phyloP scores from a whole-genome alignment of 2,888 invertebrate species.

The Oxystoma pomonae region DNA sequence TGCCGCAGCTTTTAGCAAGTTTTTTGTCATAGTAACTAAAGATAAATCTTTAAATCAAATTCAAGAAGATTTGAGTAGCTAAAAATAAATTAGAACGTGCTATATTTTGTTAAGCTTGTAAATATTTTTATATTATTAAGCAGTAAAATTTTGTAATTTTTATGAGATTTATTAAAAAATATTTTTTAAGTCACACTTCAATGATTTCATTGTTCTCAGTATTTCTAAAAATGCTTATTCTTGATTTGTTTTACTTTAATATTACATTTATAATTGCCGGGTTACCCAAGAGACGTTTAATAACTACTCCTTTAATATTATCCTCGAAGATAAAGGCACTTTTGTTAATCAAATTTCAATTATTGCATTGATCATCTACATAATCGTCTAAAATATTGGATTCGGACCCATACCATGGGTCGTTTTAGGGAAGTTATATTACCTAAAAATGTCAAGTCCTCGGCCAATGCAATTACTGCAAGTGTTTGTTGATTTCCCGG shows the following conservation, averaged over 20 bases:
- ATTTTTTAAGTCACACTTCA: conserved; percentile 57
- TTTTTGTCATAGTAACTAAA: conserved; percentile 83
- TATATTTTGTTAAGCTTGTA: conserved; percentile 62
- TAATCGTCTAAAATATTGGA: conserved; percentile 54
- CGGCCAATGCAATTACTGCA: conserved; percentile 73
- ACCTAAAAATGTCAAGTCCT: conserved; percentile 72
- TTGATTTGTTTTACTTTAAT: too few species aligned
- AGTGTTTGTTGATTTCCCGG: conserved; percentile 73
- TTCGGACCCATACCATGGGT: conserved; percentile 81
- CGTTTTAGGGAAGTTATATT: conserved; percentile 77
- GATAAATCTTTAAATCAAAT: conserved; percentile 83
- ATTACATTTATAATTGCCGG: not conserved
- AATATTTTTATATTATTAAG: conserved; percentile 29
- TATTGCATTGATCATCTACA: not conserved
- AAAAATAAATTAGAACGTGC: conserved; percentile 56
- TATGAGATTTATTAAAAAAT: too few species aligned
- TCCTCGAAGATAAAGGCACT: not conserved
- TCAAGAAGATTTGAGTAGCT: conserved; percentile 64
- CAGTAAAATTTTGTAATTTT: too few species aligned
- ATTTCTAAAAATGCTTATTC: too few species aligned
- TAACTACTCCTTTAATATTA: conserved; percentile 18
- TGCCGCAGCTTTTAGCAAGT: conserved; percentile 67
- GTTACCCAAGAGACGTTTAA: conserved; percentile 33
- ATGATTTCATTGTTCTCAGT: too few species aligned
- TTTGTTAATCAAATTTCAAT: not conserved